Percentiles rank a stretch among this genome's conserved stretches.
Conservation (phyloP, 1,140 invertebrate genomes). For the Drosophila tristis region DNA sequence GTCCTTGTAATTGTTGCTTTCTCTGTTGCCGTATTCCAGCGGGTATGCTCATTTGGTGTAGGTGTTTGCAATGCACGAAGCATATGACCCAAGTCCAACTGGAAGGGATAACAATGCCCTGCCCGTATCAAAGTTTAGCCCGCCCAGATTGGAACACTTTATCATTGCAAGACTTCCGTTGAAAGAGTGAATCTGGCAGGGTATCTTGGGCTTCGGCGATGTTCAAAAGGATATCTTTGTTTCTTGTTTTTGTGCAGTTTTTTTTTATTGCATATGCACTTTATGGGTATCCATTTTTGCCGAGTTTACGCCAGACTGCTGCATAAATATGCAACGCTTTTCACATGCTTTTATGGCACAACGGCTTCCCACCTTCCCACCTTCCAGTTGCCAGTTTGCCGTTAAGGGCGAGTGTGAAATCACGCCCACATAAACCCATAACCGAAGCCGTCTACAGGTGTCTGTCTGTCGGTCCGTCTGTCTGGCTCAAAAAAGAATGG, state of each 20-base stretch:
- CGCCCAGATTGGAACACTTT: no score
- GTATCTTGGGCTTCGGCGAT: no score
- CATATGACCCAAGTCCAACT: no score
- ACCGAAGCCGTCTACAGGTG: slow-evolving; percentile 45
- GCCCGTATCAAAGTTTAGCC: no score
- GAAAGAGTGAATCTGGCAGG: no score
- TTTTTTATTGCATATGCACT: slow-evolving; percentile 37
- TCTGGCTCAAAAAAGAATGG: neutral
- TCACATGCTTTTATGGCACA: slow-evolving; percentile 40
- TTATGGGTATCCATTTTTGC: slow-evolving; percentile 11
- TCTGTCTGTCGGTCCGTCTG: slow-evolving; percentile 17
- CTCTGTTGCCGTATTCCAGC: slow-evolving; percentile 18
- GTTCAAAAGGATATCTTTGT: neutral
- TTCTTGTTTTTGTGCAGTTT: neutral
- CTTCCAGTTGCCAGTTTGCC: slow-evolving; percentile 15
- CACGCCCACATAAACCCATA: slow-evolving; percentile 55
- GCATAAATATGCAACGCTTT: slow-evolving; percentile 46
- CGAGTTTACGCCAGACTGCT: slow-evolving; percentile 23
- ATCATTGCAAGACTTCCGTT: no score
- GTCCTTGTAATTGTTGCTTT: slow-evolving; percentile 8
- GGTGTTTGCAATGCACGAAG: no score
- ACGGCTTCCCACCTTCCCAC: slow-evolving; percentile 8
- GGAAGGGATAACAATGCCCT: no score
- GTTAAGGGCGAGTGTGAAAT: slow-evolving; percentile 51
- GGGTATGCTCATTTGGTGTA: no score